Evolutionary conservation across 2,113 vertebrate species (phyloP).

Genomic region (Todiramphus chloris): DNA sequence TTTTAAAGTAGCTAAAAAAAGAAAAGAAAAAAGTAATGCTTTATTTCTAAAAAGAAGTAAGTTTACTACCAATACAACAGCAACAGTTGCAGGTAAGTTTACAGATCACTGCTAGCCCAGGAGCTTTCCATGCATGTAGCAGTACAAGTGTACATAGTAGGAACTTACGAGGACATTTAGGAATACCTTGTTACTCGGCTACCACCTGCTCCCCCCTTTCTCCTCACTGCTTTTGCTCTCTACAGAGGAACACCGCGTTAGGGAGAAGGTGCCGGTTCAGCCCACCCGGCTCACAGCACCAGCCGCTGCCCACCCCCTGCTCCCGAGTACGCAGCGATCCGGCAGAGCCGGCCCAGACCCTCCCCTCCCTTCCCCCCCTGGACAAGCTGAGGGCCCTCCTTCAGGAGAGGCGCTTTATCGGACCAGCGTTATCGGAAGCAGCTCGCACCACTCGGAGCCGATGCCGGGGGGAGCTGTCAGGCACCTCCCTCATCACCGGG

Average conservation of each 20-base stretch:
- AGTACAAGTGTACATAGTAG: rapidly evolving
- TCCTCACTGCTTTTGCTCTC: not conserved
- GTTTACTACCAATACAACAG: not conserved
- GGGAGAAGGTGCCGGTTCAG: too few relatives aligned
- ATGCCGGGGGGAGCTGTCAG: too few relatives aligned
- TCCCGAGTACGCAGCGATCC: rapidly evolving
- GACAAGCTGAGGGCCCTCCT: rapidly evolving
- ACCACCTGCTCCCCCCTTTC: rapidly evolving
- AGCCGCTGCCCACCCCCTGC: not conserved
- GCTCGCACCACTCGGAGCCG: too few relatives aligned
- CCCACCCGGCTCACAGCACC: not conserved
- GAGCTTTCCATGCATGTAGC: rapidly evolving
- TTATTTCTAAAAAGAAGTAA: not conserved
- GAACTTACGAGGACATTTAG: rapidly evolving
- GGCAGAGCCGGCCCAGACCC: not conserved
- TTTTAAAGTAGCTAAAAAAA: not conserved
- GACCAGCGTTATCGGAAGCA: not conserved
- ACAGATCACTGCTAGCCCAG: not conserved
- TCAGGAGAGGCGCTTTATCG: not conserved
- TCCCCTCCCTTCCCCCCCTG: rapidly evolving
- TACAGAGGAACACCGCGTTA: rapidly evolving
- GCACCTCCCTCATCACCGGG: not conserved
- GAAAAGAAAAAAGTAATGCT: not conserved
- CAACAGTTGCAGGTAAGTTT: rapidly evolving
- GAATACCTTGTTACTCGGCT: not conserved